These are phyloP conservation scores for Poeciliopsis retropinna DNA, from an alignment of 2,113 vertebrate genomes.

Conservation along the genomic window DNA sequence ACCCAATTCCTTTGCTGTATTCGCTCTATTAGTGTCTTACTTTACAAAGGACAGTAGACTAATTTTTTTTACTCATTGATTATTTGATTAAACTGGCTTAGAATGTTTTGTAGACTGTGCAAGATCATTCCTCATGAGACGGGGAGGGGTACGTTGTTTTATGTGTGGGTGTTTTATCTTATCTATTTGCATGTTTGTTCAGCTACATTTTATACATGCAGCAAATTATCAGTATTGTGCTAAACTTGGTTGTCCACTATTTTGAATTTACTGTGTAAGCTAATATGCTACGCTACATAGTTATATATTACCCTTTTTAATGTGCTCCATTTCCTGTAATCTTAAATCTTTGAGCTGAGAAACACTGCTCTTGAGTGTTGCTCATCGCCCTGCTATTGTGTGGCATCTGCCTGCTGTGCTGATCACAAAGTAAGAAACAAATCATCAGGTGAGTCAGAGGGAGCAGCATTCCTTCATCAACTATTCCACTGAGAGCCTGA, in stretches of 20 bases:
- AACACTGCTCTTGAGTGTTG: constrained; percentile 28
- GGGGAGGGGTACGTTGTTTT: neutral
- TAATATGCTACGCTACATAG: neutral
- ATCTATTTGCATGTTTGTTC: constrained; percentile 17
- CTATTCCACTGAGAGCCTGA: constrained; percentile 50
- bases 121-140: constrained; percentile 34
- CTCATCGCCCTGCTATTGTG: constrained; percentile 47
- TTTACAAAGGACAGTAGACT: constrained; percentile 62
- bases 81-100: constrained; percentile 56
- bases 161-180: constrained; percentile 8
- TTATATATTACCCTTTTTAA: neutral
- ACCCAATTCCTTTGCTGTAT: constrained; percentile 47
- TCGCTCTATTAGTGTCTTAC: constrained; percentile 50
- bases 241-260: neutral
- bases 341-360: constrained; percentile 13
- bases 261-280: too few species aligned
- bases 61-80: constrained; percentile 65
- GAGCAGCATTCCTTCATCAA: constrained; percentile 70
- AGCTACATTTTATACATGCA: constrained; percentile 11
- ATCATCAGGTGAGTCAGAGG: constrained; percentile 77
- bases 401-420: constrained; percentile 52
- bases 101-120: constrained; percentile 29
- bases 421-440: constrained; percentile 65
- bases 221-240: constrained; percentile 7
- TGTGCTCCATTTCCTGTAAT: neutral